Percentiles rank a stretch among this genome's conserved stretches.
Evolutionary conservation across 2,888 invertebrate genomes (phyloP).

Genomic region (Heteromurus nitidus): DNA sequence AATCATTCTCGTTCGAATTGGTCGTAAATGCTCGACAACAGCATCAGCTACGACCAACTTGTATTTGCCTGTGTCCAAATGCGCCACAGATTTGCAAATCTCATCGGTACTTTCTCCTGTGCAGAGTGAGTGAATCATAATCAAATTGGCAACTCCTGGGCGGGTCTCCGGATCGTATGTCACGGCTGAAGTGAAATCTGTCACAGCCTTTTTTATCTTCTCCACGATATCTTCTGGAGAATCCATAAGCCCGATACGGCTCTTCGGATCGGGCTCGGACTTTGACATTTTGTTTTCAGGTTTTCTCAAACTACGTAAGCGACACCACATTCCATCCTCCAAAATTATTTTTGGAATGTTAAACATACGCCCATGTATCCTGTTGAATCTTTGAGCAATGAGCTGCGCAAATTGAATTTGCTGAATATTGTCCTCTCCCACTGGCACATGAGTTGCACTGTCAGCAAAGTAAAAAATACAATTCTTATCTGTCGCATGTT

Average conservation of each 20-base stretch:
- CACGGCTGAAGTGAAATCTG: slow-evolving; percentile 90
- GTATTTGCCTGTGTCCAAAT: slow-evolving; percentile 86
- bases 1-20: slow-evolving; percentile 81
- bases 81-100: slow-evolving; percentile 81
- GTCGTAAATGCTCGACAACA: slow-evolving; percentile 82
- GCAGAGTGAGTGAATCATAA: slow-evolving; percentile 87
- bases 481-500: too few relatives aligned
- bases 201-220: slow-evolving; percentile 91
- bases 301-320: slow-evolving; percentile 83
- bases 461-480: too few relatives aligned
- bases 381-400: slow-evolving; percentile 87
- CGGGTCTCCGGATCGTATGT: slow-evolving; percentile 86
- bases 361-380: slow-evolving; percentile 85
- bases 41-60: slow-evolving; percentile 84
- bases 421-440: slow-evolving; percentile 95
- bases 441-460: slow-evolving; percentile 93
- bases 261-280: slow-evolving; percentile 87
- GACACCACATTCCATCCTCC: slow-evolving; percentile 74
- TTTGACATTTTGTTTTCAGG: slow-evolving; percentile 98
- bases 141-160: slow-evolving; percentile 92
- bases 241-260: slow-evolving; percentile 88
- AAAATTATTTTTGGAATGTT: slow-evolving; percentile 84
- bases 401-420: slow-evolving; percentile 90
- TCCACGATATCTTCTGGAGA: slow-evolving; percentile 81
- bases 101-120: slow-evolving; percentile 82